Base-by-base conservation (phyloP, 2,797 vertebrate species). In the Emydoidea blandingii region DNA sequence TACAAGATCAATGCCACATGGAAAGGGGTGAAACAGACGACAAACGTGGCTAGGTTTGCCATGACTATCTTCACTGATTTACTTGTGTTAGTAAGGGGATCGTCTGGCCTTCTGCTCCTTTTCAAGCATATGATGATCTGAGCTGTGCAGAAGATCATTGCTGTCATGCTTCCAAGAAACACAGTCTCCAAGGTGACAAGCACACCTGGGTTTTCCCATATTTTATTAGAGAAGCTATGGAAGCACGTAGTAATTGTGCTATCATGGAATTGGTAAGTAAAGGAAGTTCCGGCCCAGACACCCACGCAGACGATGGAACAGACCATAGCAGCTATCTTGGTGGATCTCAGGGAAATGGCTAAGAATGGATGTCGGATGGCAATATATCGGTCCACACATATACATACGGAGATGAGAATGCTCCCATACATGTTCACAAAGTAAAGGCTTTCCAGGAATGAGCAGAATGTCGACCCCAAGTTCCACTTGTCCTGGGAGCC, bases 381-480 rank as follows among this genome's bases (percentile, higher is more conserved):
- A 0, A 98, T 57, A 86, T 98, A 98, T 29, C 98, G 97, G 62
- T 98, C 98, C 6, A 97, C 89, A 0, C 98, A 98, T 82, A 98
- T 98, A 94, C 98, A 98, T 34, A 98, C 95, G 5, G 97, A 98
- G 90, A 98, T 97, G 79, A 98, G 94, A 86, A 98, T 98, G 89
- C 98, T 98, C 41, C 98, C 98, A 0, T 98, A 98, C 95, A 98
- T 98, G 91, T 98, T 98, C 34, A 98, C 97, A 72, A 98, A 98
- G 76, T 98, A 98, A 80, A 98, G 96, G 23, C 98, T 98, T 89
- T 98, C 98, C 95, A 98, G 94, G 79, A 95, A 95, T 15, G 96
- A 97, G 86, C 98, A 98, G 95, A 98, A 97, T 23, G 21, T 49
- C 11, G 54, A 37, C 2, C 98, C 97, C 6, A 98, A 83, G 1